A percentile compares a stretch with the other conserved stretches of the same genome.
These are phyloP conservation scores for Strix occidentalis DNA, from an alignment of 2,797 vertebrate genomes.

Conservation along the genomic window DNA sequence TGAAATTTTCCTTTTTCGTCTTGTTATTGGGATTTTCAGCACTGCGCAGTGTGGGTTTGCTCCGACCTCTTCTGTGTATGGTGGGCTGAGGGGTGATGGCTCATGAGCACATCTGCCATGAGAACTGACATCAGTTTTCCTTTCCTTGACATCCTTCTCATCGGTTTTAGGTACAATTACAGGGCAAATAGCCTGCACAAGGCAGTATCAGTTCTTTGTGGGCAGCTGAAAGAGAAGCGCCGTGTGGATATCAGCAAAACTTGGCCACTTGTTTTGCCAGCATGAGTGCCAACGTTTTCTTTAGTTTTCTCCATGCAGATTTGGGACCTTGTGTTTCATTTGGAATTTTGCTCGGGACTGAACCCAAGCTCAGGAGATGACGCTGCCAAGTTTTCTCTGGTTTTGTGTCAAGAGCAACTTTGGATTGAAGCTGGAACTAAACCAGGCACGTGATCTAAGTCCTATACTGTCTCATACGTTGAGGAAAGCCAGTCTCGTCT, in stretches of 20 bases:
- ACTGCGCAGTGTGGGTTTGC: fast-evolving
- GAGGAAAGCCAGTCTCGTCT: background rate
- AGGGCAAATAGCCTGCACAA: background rate
- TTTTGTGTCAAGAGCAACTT: constrained; percentile 57
- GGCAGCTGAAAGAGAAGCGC: background rate
- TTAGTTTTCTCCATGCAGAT: constrained; percentile 30
- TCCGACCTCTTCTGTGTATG: fast-evolving
- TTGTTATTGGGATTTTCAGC: background rate
- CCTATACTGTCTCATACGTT: background rate
- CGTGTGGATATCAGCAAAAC: background rate
- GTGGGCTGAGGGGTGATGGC: background rate
- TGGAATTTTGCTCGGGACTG: constrained; percentile 34
- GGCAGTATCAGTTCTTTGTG: background rate
- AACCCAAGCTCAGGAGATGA: constrained; percentile 19
- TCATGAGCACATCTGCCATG: background rate
- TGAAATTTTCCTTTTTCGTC: background rate
- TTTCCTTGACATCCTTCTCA: background rate
- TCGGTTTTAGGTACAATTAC: background rate
- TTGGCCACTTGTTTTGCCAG: background rate
- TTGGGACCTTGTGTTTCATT: constrained; percentile 53
- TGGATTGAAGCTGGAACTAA: constrained; percentile 44
- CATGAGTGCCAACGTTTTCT: background rate
- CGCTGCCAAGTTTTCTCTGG: constrained; percentile 60
- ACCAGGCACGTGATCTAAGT: constrained; percentile 28
- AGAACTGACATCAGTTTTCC: background rate